Evolutionary conservation across 2,797 vertebrate genomes (phyloP).

Genomic region (Platyrinchus mystaceus): DNA sequence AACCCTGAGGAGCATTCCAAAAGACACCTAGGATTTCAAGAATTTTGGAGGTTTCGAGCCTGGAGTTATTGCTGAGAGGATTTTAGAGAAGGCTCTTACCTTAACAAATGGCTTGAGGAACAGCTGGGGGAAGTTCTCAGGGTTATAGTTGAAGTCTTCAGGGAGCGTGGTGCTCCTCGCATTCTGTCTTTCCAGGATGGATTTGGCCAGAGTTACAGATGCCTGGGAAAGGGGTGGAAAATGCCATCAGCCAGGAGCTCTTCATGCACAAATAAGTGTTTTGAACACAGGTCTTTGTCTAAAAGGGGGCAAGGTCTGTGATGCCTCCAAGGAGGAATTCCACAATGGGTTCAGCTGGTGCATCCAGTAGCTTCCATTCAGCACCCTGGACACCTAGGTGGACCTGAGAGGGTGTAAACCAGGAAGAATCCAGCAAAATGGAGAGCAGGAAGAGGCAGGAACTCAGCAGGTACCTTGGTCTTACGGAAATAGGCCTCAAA

Average conservation of each 20-base stretch:
- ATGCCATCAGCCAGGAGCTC: not conserved
- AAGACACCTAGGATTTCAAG: not conserved
- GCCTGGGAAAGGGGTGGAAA: slow-evolving; percentile 72
- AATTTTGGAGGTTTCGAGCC: not conserved
- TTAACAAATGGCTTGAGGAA: slow-evolving; percentile 83
- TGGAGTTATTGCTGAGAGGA: not conserved
- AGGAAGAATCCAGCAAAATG: not conserved
- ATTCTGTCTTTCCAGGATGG: slow-evolving; percentile 78
- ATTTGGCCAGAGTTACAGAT: slow-evolving; percentile 81
- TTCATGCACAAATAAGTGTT: not conserved
- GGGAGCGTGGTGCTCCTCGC: slow-evolving; percentile 87
- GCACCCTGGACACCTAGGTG: not conserved
- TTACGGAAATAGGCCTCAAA: slow-evolving; percentile 83
- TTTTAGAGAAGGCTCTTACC: slow-evolving; percentile 71
- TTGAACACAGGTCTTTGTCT: not conserved
- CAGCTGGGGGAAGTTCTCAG: slow-evolving; percentile 80
- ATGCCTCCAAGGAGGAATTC: not conserved
- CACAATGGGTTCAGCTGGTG: not conserved
- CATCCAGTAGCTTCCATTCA: too few species aligned
- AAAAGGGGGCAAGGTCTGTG: not conserved
- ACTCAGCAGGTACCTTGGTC: slow-evolving; percentile 80
- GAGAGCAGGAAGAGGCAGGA: not conserved
- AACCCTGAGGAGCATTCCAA: not conserved
- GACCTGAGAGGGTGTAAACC: not conserved
- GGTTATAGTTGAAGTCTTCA: slow-evolving; percentile 86